phyloP scores from a whole-genome alignment of 2,888 invertebrate genomes.

The Acanthosepion esculentum region DNA sequence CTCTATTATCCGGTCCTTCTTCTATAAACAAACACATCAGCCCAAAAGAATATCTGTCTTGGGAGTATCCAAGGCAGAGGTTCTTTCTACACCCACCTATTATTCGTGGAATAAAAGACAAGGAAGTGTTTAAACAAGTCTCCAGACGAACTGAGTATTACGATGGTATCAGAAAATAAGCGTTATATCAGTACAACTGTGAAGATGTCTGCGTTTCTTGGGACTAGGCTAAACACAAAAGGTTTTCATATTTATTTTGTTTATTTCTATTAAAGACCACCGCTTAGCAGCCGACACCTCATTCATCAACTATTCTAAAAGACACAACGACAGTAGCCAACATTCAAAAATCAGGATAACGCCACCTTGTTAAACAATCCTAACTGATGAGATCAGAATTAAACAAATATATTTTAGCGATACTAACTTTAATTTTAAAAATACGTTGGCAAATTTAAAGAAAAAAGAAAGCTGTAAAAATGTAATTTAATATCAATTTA shows the following conservation, averaged over 20 bases:
- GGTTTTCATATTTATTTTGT: not conserved
- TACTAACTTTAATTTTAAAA: too few relatives aligned
- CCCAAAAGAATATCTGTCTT: not conserved
- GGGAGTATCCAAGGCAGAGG: not conserved
- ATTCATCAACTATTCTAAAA: too few relatives aligned
- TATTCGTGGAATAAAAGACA: not conserved
- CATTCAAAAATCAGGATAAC: not conserved
- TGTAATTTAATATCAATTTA: too few relatives aligned
- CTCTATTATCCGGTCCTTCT: not conserved
- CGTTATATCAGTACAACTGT: not conserved
- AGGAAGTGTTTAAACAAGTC: not conserved
- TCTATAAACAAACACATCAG: not conserved
- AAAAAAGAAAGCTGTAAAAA: too few relatives aligned
- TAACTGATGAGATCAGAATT: not conserved
- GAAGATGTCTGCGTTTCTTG: not conserved
- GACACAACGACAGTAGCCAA: not conserved
- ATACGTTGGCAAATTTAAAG: too few relatives aligned
- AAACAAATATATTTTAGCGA: too few relatives aligned
- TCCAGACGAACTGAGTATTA: not conserved
- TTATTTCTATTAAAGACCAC: not conserved
- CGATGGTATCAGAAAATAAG: not conserved
- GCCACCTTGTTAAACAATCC: not conserved
- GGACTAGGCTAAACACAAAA: not conserved
- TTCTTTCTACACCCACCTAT: not conserved
- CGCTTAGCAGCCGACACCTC: not conserved